Conservation (phyloP, 1,140 invertebrate species). For the Ectropis grisescens region DNA sequence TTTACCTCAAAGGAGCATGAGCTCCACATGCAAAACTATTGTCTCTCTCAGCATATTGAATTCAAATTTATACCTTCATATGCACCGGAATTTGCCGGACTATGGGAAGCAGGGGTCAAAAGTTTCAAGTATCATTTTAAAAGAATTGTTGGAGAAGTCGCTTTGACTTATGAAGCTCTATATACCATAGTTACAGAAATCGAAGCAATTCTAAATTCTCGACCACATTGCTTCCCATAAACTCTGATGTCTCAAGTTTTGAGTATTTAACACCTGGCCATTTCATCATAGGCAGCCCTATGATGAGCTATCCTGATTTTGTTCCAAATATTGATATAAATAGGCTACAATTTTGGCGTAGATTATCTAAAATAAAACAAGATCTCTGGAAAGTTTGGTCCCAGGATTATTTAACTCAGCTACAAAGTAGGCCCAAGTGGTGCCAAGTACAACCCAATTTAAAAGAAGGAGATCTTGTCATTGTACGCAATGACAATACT, state of each 20-base stretch:
- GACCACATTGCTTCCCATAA: not conserved
- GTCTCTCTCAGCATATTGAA: too few species aligned
- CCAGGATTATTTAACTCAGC: constrained; percentile 12
- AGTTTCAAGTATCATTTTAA: constrained; percentile 12
- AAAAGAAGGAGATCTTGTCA: constrained; percentile 16
- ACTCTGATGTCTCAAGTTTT: too few species aligned
- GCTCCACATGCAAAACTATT: too few species aligned
- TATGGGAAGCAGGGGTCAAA: constrained; percentile 15
- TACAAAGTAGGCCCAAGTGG: constrained; percentile 18
- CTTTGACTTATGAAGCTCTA: constrained; percentile 14
- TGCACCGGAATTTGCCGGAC: constrained; percentile 11
- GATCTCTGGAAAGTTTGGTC: constrained; percentile 17
- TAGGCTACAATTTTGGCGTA: constrained; percentile 12
- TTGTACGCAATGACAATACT: constrained; percentile 7
- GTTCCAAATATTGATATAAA: too few species aligned
- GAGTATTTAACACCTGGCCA: constrained; percentile 4
- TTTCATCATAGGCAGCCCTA: constrained; percentile 1
- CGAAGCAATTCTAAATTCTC: constrained; percentile 12
- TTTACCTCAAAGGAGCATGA: too few species aligned
- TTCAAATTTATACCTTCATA: too few species aligned
- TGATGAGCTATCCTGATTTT: not conserved
- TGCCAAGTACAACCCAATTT: constrained; percentile 8
- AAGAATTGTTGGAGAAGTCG: constrained; percentile 7
- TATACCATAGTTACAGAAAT: constrained; percentile 13
- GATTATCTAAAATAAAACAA: constrained; percentile 14